Evolutionary conservation across 2,113 vertebrate species (phyloP), one percentile per base, ranked within the genome.

Genomic region (Engystomops pustulosus): DNA sequence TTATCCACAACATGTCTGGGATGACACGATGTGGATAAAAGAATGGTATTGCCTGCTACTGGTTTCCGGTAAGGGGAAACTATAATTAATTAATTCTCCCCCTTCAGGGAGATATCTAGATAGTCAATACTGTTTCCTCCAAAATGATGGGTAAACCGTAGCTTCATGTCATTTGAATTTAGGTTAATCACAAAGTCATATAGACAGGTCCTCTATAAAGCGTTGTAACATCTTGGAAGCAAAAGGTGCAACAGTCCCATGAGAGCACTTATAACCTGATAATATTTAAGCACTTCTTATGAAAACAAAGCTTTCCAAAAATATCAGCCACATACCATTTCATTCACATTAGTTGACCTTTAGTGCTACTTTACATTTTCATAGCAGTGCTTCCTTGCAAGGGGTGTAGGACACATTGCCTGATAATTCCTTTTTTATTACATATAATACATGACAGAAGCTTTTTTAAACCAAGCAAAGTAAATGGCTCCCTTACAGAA

Each of bases 341-440:
- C 36, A 34, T 75, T 51, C 45, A 51, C 49, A 53, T 34, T 12
- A 53, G 25, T 30, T 75, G 72, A 75, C 72, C 72, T 75, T 75
- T 75, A 53, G 3, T 15, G 45, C 45, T 75, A 75, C 27, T 75
- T 75, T 51, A 75, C 47, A 75, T 75, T 75, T 70, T 53, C 34
- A 53, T n/a, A n/a, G 47, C 15, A n/a, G 9, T 53, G 27, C 8
- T 51, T 49, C 18, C 25, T 34, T 75, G 1, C 27, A 32, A 75
- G 38, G 47, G 8, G 18, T 53, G 53, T 45, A 18, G 18, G 6
- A n/a, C 45, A 53, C n/a, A 14, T 15, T 68, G 60, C 6, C 60
- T 67, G 79, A 34, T 81, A 81, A 81, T 81, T 70, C 79, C 79
- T 81, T 81, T 80, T 81, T 81, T 70, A 81, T 81, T 81, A 81